A percentile compares a stretch with the other conserved stretches of the same genome.
Evolutionary conservation across 2,888 invertebrate genomes (phyloP).

Genomic region (Drosophila demipolita): DNA sequence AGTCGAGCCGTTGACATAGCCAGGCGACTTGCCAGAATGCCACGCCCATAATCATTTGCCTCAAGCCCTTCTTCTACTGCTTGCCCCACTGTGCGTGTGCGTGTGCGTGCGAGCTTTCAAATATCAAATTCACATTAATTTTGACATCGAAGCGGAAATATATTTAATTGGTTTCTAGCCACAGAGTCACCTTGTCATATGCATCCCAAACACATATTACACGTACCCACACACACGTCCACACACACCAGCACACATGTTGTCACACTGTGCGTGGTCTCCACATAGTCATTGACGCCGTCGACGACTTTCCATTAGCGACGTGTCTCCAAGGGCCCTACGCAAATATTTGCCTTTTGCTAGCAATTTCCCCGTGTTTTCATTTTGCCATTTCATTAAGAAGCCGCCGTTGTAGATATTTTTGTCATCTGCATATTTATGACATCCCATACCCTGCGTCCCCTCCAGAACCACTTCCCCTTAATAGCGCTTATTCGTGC

Average conservation of each 20-base stretch:
- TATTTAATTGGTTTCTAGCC: constrained; percentile 78
- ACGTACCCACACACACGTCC: constrained; percentile 1
- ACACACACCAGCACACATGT: not conserved
- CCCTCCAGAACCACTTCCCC: not conserved
- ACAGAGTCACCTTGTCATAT: constrained; percentile 33
- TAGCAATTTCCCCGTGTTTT: constrained; percentile 66
- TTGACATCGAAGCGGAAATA: constrained; percentile 79
- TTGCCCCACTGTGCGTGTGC: constrained; percentile 27
- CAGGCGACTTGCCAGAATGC: constrained; percentile 50
- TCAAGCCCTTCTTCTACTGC: not conserved
- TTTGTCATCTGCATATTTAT: constrained; percentile 30
- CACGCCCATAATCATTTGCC: constrained; percentile 45
- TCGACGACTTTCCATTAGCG: constrained; percentile 65
- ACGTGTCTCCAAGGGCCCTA: constrained; percentile 42
- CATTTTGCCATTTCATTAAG: constrained; percentile 71
- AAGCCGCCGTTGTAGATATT: constrained; percentile 38
- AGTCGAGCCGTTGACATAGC: constrained; percentile 59
- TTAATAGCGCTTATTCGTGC: constrained; percentile 47
- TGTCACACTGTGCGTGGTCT: constrained; percentile 11
- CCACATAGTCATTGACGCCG: constrained; percentile 32
- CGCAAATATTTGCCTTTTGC: constrained; percentile 67
- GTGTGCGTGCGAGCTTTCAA: constrained; percentile 64
- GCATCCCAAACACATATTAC: constrained; percentile 6
- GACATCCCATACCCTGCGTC: not conserved
- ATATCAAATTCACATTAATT: constrained; percentile 81